These are phyloP conservation scores for Palaemon carinicauda DNA, from an alignment of 1,140 invertebrate genomes.

Conservation along the genomic window DNA sequence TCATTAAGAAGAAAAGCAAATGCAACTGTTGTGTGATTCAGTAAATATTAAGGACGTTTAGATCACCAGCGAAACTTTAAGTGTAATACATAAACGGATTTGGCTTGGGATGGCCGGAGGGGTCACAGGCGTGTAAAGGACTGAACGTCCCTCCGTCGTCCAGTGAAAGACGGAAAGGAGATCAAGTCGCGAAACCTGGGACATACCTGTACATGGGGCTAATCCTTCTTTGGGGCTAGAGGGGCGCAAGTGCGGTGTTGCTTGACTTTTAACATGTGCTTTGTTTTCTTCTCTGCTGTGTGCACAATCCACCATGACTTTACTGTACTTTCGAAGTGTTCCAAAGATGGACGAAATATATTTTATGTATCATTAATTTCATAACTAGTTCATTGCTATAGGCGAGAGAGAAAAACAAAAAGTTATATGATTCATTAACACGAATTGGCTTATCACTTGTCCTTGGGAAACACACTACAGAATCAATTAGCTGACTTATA, in stretches of 20 bases:
- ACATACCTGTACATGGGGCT: neutral
- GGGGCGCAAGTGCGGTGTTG: slow-evolving; percentile 23
- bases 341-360: slow-evolving; percentile 34
- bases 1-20: slow-evolving; percentile 87
- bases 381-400: neutral
- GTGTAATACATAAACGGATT: neutral
- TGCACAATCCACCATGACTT: slow-evolving; percentile 36
- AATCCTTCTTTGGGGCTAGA: neutral
- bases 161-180: neutral
- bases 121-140: too few relatives aligned
- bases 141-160: too few relatives aligned
- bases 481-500: neutral
- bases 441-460: neutral
- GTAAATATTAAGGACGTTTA: slow-evolving; percentile 65
- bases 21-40: slow-evolving; percentile 89
- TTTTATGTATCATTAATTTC: slow-evolving; percentile 36
- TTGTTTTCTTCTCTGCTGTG: slow-evolving; percentile 10
- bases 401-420: neutral
- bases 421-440: neutral
- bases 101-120: neutral
- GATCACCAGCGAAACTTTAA: too few relatives aligned
- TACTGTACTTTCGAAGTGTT: slow-evolving; percentile 21
- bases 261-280: slow-evolving; percentile 25
- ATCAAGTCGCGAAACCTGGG: neutral
- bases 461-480: slow-evolving; percentile 10